Evolutionary conservation across 1,140 invertebrate genomes (phyloP).

Genomic region (Pseudomyrmex sp.): DNA sequence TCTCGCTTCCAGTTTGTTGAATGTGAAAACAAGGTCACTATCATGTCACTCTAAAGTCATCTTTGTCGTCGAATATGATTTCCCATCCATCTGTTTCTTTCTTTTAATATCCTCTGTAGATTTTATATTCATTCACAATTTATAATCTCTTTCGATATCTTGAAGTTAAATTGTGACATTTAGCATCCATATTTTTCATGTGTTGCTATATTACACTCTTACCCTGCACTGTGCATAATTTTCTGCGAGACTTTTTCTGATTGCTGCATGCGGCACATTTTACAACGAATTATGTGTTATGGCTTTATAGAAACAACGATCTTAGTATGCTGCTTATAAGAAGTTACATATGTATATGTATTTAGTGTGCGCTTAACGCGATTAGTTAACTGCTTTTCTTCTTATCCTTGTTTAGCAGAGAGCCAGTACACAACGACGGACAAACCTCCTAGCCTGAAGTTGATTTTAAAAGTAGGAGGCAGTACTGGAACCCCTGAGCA

Average conservation of each 20-base stretch:
- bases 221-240: constrained; percentile 67
- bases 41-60: constrained; percentile 66
- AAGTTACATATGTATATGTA: not conserved
- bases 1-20: constrained; percentile 83
- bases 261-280: constrained; percentile 72
- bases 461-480: constrained; percentile 93
- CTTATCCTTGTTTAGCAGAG: constrained; percentile 73
- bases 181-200: not conserved
- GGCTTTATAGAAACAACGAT: constrained; percentile 60
- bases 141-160: constrained; percentile 47
- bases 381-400: constrained; percentile 21
- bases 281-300: constrained; percentile 63
- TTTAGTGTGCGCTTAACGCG: not conserved
- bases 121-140: constrained; percentile 56
- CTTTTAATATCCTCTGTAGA: constrained; percentile 65
- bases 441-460: constrained; percentile 88
- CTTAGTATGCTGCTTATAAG: constrained; percentile 55
- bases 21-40: constrained; percentile 81
- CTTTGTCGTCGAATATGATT: constrained; percentile 47
- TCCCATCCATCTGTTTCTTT: constrained; percentile 51
- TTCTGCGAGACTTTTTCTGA: constrained; percentile 61
- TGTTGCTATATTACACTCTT: constrained; percentile 45
- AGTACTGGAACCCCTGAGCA: constrained; percentile 90
- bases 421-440: constrained; percentile 84
- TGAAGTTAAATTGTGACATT: constrained; percentile 52